Conservation (phyloP, 2,888 invertebrate genomes). For the Acanthosoma haemorrhoidale region DNA sequence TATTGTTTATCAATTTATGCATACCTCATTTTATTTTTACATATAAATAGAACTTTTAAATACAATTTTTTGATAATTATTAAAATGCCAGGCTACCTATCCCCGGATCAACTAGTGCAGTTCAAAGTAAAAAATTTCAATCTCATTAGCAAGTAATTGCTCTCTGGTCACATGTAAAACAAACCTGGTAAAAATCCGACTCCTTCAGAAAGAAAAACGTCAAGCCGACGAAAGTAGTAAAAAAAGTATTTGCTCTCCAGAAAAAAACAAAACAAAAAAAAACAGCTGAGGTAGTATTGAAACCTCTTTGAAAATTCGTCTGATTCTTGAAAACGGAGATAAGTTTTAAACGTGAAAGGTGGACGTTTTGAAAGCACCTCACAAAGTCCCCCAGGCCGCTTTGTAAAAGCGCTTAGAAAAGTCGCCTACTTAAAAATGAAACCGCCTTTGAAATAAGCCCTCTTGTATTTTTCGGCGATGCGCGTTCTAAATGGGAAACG, state of each 20-base stretch:
- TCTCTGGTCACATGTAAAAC: too few species aligned
- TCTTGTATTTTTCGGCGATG: conserved; percentile 15
- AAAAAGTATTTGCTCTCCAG: neutral
- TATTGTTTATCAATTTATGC: too few species aligned
- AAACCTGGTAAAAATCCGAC: too few species aligned
- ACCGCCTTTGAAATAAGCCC: conserved; percentile 18
- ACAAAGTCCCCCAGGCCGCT: neutral
- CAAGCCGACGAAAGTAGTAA: too few species aligned
- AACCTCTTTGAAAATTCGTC: neutral
- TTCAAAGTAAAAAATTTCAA: too few species aligned
- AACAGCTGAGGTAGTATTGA: neutral
- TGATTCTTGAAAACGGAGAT: neutral
- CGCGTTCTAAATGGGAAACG: conserved; percentile 16
- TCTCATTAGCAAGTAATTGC: too few species aligned
- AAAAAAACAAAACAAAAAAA: neutral
- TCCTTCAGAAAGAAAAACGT: too few species aligned
- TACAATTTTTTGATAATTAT: too few species aligned
- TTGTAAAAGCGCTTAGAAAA: conserved; percentile 6
- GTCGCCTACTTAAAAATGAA: conserved; percentile 21
- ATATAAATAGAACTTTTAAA: too few species aligned
- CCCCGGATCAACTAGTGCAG: too few species aligned
- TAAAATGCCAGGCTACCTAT: too few species aligned
- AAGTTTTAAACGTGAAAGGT: conserved; percentile 4
- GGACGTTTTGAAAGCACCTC: neutral
- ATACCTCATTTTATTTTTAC: too few species aligned